These are phyloP conservation scores for Cerastis rubricosa DNA, from an alignment of 2,888 invertebrate genomes.

Conservation along the genomic window DNA sequence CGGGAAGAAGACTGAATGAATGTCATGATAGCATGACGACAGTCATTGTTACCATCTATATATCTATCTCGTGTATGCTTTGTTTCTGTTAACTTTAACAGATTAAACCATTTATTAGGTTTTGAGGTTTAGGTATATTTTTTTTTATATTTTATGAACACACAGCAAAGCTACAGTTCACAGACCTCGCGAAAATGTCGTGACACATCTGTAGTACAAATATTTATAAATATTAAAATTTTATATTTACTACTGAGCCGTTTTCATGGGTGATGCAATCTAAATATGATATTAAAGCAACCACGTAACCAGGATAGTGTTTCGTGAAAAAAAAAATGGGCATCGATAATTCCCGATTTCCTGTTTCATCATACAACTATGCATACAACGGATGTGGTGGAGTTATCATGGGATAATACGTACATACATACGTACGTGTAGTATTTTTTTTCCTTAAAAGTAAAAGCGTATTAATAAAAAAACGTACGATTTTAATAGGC, in stretches of 20 bases:
- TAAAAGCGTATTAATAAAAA: background rate
- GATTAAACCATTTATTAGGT: background rate
- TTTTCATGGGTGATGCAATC: slow-evolving; percentile 46
- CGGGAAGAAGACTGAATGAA: slow-evolving; percentile 42
- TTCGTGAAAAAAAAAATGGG: slow-evolving; percentile 3
- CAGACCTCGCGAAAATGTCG: background rate
- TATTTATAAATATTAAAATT: background rate
- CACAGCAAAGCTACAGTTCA: slow-evolving; percentile 5
- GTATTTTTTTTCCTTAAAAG: background rate
- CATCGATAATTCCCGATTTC: slow-evolving; percentile 14
- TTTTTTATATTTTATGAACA: background rate
- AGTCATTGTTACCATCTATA: too few species aligned
- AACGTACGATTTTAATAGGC: slow-evolving; percentile 24
- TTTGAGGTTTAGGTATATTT: background rate
- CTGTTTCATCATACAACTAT: slow-evolving; percentile 46
- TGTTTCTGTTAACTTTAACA: slow-evolving; percentile 13
- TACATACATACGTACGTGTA: too few species aligned
- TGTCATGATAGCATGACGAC: slow-evolving; percentile 5
- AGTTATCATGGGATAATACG: background rate
- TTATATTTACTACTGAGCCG: background rate
- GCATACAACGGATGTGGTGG: slow-evolving; percentile 19
- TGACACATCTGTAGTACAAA: background rate
- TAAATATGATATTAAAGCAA: background rate
- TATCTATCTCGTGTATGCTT: slow-evolving; percentile 26
- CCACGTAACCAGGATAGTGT: background rate